Percentiles rank a stretch among this genome's conserved stretches.
These are phyloP conservation scores for Archips crataeganus DNA, from an alignment of 2,888 invertebrate genomes.

Conservation along the genomic window DNA sequence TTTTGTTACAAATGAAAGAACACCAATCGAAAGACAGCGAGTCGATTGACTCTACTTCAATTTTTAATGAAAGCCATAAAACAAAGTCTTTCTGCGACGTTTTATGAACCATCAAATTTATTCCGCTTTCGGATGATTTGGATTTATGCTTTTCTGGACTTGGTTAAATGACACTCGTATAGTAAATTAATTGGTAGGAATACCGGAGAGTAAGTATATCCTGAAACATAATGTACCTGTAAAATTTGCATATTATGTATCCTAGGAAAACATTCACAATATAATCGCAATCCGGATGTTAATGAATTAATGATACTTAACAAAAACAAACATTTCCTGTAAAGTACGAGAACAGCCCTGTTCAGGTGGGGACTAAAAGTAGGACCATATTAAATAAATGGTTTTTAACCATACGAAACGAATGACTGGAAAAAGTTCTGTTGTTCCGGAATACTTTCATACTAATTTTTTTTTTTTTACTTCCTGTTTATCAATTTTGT, in stretches of 20 bases:
- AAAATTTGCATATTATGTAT: neutral
- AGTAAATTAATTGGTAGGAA: conserved; percentile 2
- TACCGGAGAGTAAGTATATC: neutral
- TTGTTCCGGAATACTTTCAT: too few relatives aligned
- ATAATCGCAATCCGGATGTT: too few relatives aligned
- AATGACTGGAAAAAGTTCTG: too few relatives aligned
- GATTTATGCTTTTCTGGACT: neutral
- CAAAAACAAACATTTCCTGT: too few relatives aligned
- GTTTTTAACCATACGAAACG: too few relatives aligned
- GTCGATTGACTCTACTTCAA: conserved; percentile 44
- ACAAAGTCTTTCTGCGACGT: conserved; percentile 49
- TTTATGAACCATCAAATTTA: conserved; percentile 53
- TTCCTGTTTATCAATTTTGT: neutral
- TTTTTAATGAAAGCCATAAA: conserved; percentile 54
- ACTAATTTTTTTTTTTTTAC: too few relatives aligned
- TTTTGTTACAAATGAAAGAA: conserved; percentile 5
- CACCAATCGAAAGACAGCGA: conserved; percentile 13
- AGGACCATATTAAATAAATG: too few relatives aligned
- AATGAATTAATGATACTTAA: too few relatives aligned
- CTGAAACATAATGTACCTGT: neutral
- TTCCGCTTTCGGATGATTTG: conserved; percentile 39
- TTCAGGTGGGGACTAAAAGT: too few relatives aligned
- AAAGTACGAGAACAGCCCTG: too few relatives aligned
- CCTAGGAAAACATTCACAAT: neutral
- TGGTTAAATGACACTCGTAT: neutral